Evolutionary conservation across 2,797 vertebrate species (phyloP).

Genomic region (Anabacerthia variegaticeps): DNA sequence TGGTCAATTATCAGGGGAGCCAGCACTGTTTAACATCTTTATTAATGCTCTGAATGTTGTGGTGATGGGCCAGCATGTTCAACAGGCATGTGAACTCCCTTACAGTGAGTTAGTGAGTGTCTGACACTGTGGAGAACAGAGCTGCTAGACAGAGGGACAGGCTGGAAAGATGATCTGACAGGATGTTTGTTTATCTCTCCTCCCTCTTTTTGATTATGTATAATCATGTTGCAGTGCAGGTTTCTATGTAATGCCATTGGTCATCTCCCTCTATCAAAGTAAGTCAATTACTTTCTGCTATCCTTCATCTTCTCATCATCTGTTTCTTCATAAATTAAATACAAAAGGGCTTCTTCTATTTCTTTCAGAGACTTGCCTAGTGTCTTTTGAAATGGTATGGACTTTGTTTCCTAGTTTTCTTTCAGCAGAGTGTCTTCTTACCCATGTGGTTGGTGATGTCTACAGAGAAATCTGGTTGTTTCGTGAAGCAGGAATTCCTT

Average conservation of each 20-base stretch:
- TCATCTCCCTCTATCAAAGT: not conserved
- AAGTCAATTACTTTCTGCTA: not conserved
- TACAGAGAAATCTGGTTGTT: not conserved
- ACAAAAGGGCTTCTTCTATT: not conserved
- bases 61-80: not conserved
- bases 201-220: not conserved
- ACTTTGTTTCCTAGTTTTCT: not conserved
- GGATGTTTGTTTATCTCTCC: not conserved
- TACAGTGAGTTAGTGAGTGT: fast-evolving
- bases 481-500: not conserved
- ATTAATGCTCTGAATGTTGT: not conserved
- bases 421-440: not conserved
- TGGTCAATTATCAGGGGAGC: not conserved
- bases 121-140: fast-evolving
- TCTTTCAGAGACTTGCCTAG: not conserved
- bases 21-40: not conserved
- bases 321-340: not conserved
- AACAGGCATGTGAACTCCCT: not conserved
- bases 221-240: not conserved
- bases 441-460: not conserved
- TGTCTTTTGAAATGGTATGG: not conserved
- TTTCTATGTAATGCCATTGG: not conserved
- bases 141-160: not conserved
- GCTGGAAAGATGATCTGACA: not conserved
- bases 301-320: not conserved